Evolutionary conservation across 2,113 vertebrate genomes (phyloP).

Genomic region (Mixornis gularis): DNA sequence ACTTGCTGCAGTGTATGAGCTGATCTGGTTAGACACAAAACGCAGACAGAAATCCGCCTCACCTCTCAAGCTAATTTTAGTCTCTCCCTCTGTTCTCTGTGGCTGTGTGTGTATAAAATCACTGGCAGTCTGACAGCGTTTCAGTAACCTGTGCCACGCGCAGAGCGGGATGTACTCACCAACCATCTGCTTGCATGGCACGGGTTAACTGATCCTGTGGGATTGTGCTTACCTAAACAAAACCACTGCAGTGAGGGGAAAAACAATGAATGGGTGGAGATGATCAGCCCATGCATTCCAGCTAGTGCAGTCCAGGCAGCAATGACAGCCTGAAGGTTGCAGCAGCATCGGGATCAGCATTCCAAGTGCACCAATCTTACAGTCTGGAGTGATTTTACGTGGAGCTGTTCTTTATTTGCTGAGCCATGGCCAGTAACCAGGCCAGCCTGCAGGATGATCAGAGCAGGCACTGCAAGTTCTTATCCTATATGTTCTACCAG

Average conservation of each 20-base stretch:
- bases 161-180: neutral
- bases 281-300: conserved; percentile 57
- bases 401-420: conserved; percentile 36
- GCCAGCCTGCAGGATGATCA: conserved; percentile 65
- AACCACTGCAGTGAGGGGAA: conserved; percentile 65
- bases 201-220: conserved; percentile 63
- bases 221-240: conserved; percentile 70
- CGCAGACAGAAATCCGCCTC: conserved; percentile 55
- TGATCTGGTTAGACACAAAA: conserved; percentile 20
- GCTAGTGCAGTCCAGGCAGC: conserved; percentile 54
- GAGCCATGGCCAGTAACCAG: conserved; percentile 66
- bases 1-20: conserved; percentile 34
- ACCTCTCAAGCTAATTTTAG: conserved; percentile 62
- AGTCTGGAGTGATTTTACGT: conserved; percentile 31
- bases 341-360: conserved; percentile 59
- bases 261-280: conserved; percentile 70
- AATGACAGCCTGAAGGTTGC: conserved; percentile 64
- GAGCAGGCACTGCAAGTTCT: conserved; percentile 71
- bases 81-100: conserved; percentile 43
- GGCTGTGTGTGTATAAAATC: conserved; percentile 37
- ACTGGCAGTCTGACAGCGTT: conserved; percentile 32
- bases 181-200: conserved; percentile 56
- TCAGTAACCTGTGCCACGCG: conserved; percentile 29
- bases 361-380: conserved; percentile 40
- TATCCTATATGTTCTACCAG: conserved; percentile 85